These are phyloP conservation scores for Phlogophora meticulosa DNA, from an alignment of 2,888 invertebrate species.

Conservation along the genomic window DNA sequence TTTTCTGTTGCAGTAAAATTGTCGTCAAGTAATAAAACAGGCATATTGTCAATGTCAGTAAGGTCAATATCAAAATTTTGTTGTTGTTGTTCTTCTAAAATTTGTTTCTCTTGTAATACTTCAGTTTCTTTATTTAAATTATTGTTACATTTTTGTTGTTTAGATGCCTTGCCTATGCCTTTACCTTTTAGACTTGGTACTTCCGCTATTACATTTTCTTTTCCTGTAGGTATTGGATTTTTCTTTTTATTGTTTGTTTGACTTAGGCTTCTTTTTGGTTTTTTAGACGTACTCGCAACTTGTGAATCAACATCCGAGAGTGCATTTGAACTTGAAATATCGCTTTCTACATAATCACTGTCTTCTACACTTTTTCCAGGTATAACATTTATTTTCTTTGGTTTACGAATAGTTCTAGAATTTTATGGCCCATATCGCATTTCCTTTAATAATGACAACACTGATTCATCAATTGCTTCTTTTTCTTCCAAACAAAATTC, in stretches of 20 bases:
- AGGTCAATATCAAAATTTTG: too few species aligned
- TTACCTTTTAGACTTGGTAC: constrained; percentile 24
- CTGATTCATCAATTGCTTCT: constrained; percentile 33
- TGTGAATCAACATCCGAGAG: constrained; percentile 29
- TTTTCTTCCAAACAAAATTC: constrained; percentile 29
- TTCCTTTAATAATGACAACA: constrained; percentile 36
- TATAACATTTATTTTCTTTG: constrained; percentile 18
- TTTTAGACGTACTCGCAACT: constrained; percentile 16
- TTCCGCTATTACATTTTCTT: constrained; percentile 28
- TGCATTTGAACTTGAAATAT: constrained; percentile 32
- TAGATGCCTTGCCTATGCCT: constrained; percentile 5
- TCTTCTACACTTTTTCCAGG: constrained; percentile 24
- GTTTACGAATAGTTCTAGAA: constrained; percentile 13
- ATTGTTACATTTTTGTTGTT: constrained; percentile 6
- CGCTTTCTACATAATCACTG: constrained; percentile 21
- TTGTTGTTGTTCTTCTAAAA: constrained; percentile 8
- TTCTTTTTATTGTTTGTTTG: constrained; percentile 25
- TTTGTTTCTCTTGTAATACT: constrained; percentile 4
- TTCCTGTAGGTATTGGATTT: constrained; percentile 20
- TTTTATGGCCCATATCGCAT: constrained; percentile 34
- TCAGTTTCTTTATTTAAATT: background rate
- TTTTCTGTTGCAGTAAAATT: constrained; percentile 1
- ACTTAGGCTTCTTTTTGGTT: constrained; percentile 16
- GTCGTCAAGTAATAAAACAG: too few species aligned
- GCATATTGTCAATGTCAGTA: too few species aligned